A percentile compares a stretch with the other conserved stretches of the same genome.
phyloP scores from a whole-genome alignment of 2,113 vertebrate species.

The Eurystomus gularis region DNA sequence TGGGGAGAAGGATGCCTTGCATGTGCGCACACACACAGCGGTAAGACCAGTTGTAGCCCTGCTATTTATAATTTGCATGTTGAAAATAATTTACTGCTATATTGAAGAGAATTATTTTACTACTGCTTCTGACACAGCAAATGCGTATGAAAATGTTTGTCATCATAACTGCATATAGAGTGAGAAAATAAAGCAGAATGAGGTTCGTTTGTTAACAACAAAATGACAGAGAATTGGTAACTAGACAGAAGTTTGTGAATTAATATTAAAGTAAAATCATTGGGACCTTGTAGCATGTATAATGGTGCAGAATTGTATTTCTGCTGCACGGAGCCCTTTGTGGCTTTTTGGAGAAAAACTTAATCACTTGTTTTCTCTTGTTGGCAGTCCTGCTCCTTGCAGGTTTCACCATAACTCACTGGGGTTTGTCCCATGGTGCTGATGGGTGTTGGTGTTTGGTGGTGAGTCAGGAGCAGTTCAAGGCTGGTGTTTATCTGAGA shows the following conservation, averaged over 20 bases:
- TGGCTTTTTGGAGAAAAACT: not conserved
- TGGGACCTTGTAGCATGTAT: not conserved
- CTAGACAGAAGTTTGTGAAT: not conserved
- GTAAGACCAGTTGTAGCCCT: not conserved
- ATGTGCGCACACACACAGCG: accelerated
- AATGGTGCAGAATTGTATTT: not conserved
- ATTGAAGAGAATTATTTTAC: not conserved
- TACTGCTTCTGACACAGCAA: not conserved
- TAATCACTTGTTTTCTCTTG: not conserved
- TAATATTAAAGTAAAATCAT: not conserved
- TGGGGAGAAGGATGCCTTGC: not conserved
- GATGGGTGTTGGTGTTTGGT: not conserved
- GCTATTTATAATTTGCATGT: not conserved
- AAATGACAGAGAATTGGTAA: not conserved
- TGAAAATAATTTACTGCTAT: not conserved
- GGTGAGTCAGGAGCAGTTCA: not conserved
- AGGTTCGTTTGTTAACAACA: not conserved
- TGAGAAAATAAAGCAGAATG: not conserved
- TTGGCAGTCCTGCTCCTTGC: not conserved
- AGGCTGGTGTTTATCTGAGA: not conserved
- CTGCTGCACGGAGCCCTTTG: not conserved
- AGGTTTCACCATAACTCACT: not conserved
- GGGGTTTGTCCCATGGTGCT: not conserved
- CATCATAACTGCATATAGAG: not conserved
- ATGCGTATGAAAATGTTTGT: not conserved